These are phyloP conservation scores for Mythimna albipuncta DNA, from an alignment of 2,888 invertebrate genomes.

Conservation along the genomic window DNA sequence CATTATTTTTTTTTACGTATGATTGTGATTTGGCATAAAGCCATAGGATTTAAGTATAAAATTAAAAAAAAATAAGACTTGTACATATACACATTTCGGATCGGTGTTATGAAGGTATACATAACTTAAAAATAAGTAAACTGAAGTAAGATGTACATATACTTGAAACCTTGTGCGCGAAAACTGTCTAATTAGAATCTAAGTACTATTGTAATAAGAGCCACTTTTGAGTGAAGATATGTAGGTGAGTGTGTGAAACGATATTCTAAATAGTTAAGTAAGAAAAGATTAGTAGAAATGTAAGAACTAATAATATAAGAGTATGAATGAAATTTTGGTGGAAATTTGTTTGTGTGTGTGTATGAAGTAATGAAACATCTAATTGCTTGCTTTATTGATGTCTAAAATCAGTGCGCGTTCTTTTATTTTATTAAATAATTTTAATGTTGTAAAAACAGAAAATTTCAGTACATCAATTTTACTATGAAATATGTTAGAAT, in stretches of 20 bases:
- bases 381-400: constrained; percentile 22
- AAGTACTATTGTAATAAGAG: constrained; percentile 12
- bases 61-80: neutral
- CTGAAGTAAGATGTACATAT: constrained; percentile 28
- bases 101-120: neutral
- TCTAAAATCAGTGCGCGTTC: constrained; percentile 35
- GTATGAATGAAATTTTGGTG: constrained; percentile 14
- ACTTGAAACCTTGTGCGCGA: neutral
- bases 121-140: neutral
- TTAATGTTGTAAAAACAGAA: too few species aligned
- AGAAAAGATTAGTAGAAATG: neutral
- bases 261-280: constrained; percentile 27
- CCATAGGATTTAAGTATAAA: constrained; percentile 17
- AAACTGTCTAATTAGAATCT: constrained; percentile 4
- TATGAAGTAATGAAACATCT: constrained; percentile 2
- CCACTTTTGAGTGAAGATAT: constrained; percentile 12
- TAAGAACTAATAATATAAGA: neutral
- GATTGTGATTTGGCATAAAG: constrained; percentile 40
- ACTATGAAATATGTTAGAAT: neutral
- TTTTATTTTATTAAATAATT: constrained; percentile 20
- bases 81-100: neutral
- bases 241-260: constrained; percentile 15
- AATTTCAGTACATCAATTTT: neutral
- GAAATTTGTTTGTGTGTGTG: constrained; percentile 13
- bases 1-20: constrained; percentile 10